Percentiles rank a stretch among this genome's conserved stretches.
These are phyloP conservation scores for Tachuris rubrigastra DNA, from an alignment of 2,113 vertebrate species.

Conservation along the genomic window DNA sequence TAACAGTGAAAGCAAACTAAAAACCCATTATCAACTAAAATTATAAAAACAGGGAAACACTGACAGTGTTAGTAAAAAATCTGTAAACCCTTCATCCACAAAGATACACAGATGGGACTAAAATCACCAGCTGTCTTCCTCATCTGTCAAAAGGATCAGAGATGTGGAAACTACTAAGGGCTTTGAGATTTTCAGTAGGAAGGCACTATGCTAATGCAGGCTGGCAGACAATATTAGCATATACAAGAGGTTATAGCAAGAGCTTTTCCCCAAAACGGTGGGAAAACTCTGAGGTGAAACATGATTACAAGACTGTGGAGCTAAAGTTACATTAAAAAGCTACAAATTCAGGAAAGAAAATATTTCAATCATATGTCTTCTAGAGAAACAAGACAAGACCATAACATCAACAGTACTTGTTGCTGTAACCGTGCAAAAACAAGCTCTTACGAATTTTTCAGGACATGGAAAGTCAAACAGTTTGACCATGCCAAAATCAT, in stretches of 20 bases:
- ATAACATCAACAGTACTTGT: neutral
- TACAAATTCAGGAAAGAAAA: neutral
- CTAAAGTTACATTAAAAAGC: neutral
- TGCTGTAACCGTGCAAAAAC: neutral
- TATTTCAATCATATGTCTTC: neutral
- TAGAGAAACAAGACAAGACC: neutral
- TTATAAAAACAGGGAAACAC: neutral
- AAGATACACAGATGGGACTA: neutral
- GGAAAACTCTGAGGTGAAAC: neutral
- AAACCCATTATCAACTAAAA: neutral
- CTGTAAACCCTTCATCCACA: neutral
- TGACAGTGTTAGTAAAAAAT: neutral
- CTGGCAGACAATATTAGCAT: neutral
- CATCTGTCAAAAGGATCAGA: neutral
- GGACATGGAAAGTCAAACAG: constrained; percentile 97
- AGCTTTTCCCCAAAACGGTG: neutral
- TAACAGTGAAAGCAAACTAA: neutral
- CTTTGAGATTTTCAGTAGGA: neutral
- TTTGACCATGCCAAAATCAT: constrained; percentile 99
- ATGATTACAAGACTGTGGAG: rapidly evolving
- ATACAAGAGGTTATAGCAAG: neutral
- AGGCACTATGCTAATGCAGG: neutral
- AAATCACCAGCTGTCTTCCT: neutral
- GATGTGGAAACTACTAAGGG: neutral
- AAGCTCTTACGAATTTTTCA: constrained; percentile 94